Conservation (phyloP, 2,888 invertebrate genomes). For the Proisotoma minuta region DNA sequence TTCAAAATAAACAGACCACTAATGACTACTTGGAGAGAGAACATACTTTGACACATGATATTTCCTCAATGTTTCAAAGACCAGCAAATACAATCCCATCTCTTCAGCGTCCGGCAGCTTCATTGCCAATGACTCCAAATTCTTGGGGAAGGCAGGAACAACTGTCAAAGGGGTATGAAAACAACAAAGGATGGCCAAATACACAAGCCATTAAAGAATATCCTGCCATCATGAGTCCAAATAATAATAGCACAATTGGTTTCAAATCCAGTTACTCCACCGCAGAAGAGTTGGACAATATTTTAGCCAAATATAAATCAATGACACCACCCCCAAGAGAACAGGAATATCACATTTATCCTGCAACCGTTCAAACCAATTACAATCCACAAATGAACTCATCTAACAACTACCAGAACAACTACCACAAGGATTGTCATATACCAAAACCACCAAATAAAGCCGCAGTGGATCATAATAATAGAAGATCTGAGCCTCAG, state of each 20-base stretch:
- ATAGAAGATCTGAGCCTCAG: too few relatives aligned
- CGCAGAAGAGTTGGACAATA: slow-evolving; percentile 21
- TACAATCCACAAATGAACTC: too few relatives aligned
- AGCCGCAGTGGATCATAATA: too few relatives aligned
- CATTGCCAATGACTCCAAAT: background rate
- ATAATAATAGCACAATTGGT: slow-evolving; percentile 2
- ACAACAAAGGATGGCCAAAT: background rate
- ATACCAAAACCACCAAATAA: too few relatives aligned
- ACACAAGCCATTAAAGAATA: background rate
- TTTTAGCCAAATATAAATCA: slow-evolving; percentile 23
- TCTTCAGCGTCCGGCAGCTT: background rate
- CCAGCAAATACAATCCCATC: slow-evolving; percentile 15
- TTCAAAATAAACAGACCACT: background rate
- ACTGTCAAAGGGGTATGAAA: background rate
- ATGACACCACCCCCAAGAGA: background rate
- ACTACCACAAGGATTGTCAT: too few relatives aligned
- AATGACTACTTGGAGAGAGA: background rate
- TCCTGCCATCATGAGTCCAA: background rate
- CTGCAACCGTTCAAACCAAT: background rate
- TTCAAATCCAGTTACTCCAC: background rate
- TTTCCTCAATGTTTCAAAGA: slow-evolving; percentile 20
- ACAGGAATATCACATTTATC: slow-evolving; percentile 5
- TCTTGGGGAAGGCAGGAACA: background rate
- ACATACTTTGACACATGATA: slow-evolving; percentile 1
- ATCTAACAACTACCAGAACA: too few relatives aligned